Evolutionary conservation across 2,888 invertebrate species (phyloP).

Genomic region (Mythimna albipuncta): DNA sequence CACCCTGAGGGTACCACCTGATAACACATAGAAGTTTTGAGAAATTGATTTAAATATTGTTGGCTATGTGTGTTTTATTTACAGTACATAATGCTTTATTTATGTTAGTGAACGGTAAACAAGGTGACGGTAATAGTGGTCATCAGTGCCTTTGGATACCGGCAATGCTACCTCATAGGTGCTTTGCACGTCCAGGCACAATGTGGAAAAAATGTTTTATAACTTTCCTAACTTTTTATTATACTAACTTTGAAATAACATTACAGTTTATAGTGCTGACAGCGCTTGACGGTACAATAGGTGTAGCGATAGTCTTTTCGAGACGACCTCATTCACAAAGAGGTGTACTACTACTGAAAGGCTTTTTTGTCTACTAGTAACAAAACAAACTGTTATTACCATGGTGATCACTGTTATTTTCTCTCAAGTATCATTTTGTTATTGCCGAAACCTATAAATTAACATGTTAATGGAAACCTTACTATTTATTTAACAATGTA

Average conservation of each 20-base stretch:
- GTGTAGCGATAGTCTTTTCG: not conserved
- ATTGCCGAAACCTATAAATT: not conserved
- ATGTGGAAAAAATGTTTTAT: too few relatives aligned
- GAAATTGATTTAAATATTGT: not conserved
- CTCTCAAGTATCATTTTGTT: not conserved
- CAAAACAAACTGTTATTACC: conserved; percentile 27
- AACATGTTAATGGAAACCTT: not conserved
- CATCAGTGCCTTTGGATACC: not conserved
- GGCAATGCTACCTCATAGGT: not conserved
- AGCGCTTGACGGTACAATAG: not conserved
- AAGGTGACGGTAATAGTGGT: not conserved
- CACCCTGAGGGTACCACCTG: conserved; percentile 97
- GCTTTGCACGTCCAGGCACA: not conserved
- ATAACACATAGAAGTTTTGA: not conserved
- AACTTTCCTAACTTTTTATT: too few relatives aligned
- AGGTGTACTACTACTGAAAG: conserved; percentile 2
- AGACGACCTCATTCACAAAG: not conserved
- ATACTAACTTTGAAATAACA: too few relatives aligned
- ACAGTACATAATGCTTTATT: not conserved
- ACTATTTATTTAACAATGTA: not conserved
- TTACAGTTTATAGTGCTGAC: too few relatives aligned
- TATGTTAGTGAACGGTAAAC: not conserved
- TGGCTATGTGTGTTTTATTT: not conserved
- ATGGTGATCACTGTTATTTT: conserved; percentile 25
- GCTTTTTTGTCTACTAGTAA: not conserved